A percentile compares a stretch with the other conserved stretches of the same genome.
Evolutionary conservation across 2,888 invertebrate genomes (phyloP).

Genomic region (Chymomyza caudatula): DNA sequence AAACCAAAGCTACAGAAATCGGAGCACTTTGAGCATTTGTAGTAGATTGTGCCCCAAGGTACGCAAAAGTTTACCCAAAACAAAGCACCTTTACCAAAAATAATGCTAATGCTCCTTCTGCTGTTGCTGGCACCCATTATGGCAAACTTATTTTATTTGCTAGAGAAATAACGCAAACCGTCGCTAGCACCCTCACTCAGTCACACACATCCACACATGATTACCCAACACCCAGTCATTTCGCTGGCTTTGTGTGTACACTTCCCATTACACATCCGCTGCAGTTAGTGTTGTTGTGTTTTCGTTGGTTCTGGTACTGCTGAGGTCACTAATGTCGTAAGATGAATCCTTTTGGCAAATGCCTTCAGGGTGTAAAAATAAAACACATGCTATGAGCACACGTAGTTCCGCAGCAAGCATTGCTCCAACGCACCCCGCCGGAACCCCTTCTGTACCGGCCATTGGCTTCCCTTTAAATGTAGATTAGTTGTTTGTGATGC

Average conservation of each 20-base stretch:
- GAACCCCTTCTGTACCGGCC: neutral
- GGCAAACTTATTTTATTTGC: conserved; percentile 71
- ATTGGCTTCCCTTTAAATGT: conserved; percentile 52
- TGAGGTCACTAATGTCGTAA: conserved; percentile 75
- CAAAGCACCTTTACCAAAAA: neutral
- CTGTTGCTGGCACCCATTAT: conserved; percentile 68
- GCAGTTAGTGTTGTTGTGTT: no score
- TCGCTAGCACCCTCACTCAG: conserved; percentile 6
- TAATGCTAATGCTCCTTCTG: conserved; percentile 16
- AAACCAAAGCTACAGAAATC: neutral
- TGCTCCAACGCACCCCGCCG: neutral
- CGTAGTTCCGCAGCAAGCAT: conserved; percentile 4
- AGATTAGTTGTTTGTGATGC: conserved; percentile 63
- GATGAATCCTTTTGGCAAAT: conserved; percentile 73
- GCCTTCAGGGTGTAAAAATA: conserved; percentile 72
- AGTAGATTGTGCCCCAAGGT: conserved; percentile 70
- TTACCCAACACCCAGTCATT: conserved; percentile 14
- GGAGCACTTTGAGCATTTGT: conserved; percentile 29
- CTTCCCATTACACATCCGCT: conserved; percentile 3
- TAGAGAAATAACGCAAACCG: conserved; percentile 49
- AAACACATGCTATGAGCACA: conserved; percentile 56
- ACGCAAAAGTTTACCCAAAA: conserved; percentile 9
- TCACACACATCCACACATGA: conserved; percentile 5
- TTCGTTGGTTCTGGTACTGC: conserved; percentile 45
- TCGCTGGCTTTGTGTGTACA: conserved; percentile 52